Evolutionary conservation across 2,113 vertebrate species (phyloP), one percentile per base, ranked within the genome.

Genomic region (Pholis gunnellus): DNA sequence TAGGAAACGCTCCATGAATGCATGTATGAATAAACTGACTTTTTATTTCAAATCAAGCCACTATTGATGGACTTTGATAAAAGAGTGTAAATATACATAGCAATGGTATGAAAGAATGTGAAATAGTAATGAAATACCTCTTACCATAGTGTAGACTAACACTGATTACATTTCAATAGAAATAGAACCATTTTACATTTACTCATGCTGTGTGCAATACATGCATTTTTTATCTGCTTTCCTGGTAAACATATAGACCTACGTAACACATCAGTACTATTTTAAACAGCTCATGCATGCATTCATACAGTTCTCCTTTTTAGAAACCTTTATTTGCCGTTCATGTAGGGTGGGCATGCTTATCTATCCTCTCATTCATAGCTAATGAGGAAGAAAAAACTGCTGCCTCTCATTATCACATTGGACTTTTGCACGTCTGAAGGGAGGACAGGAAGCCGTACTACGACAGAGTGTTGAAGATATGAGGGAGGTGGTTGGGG

Each of bases 391-490:
- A 85, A 74, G 64, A 79, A 60, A 44, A n/a, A 4, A 42, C 65
- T 69, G 72, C 60, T 44, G 18, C 5, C 42, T 67, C 38, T 9
- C 7, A 50, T 64, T 83, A 91, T 92, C 86, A 69, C 29, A 63
- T 0, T 71, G 11, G 60, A 52, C 57, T 29, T 79, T 61, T 87
- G 79, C 54, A 57, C 44, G 34, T 44, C 18, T 59, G 36, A 31
- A 2, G 5, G 15, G 3, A 13, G 18, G 4, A 31, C 82, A 92
- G 91, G 91, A 92, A 92, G 74, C 4, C 34, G 4, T 54, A 20
- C 5, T 34, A 57, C 9, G 63, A 18, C n/a, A 11, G 1, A 56
- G 46, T 1, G 65, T 46, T 61, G 38, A 34, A 83, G 72, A 79
- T 81, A 85, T 14, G 56, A 14, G 42, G 44, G 61, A 64, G 69